phyloP scores from a whole-genome alignment of 2,113 vertebrate species.

The Melanerpes aurifrons region DNA sequence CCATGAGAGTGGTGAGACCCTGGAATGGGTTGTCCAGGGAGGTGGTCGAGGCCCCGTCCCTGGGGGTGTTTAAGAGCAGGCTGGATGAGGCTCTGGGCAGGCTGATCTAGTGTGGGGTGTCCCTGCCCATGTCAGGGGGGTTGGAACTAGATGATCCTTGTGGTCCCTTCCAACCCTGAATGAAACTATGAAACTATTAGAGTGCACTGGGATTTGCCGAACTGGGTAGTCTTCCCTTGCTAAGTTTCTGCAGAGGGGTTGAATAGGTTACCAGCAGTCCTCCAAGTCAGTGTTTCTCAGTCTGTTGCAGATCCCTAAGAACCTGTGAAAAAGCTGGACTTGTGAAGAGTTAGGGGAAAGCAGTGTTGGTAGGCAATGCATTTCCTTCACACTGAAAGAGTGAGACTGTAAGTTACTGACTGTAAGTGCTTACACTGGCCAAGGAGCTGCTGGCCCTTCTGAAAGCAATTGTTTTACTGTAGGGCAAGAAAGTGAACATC shows the following conservation, averaged over 20 bases:
- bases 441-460: neutral
- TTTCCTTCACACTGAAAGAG: neutral
- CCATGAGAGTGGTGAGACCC: too few species aligned
- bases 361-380: neutral
- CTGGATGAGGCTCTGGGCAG: too few species aligned
- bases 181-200: too few species aligned
- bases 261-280: neutral
- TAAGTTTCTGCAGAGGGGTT: neutral
- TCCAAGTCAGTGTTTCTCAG: neutral
- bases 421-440: rapidly evolving
- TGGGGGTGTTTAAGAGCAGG: too few species aligned
- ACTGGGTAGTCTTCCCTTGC: neutral
- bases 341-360: neutral
- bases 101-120: too few species aligned
- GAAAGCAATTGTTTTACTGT: neutral
- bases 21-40: too few species aligned
- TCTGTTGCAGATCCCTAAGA: neutral
- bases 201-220: neutral
- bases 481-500: neutral
- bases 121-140: too few species aligned
- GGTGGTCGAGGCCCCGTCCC: too few species aligned
- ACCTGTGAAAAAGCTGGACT: neutral
- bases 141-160: too few species aligned
- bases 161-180: too few species aligned
- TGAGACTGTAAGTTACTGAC: neutral